Percentiles rank a stretch among this genome's conserved stretches.
Evolutionary conservation across 2,797 vertebrate genomes (phyloP).

Genomic region (Poeciliopsis presidionis): DNA sequence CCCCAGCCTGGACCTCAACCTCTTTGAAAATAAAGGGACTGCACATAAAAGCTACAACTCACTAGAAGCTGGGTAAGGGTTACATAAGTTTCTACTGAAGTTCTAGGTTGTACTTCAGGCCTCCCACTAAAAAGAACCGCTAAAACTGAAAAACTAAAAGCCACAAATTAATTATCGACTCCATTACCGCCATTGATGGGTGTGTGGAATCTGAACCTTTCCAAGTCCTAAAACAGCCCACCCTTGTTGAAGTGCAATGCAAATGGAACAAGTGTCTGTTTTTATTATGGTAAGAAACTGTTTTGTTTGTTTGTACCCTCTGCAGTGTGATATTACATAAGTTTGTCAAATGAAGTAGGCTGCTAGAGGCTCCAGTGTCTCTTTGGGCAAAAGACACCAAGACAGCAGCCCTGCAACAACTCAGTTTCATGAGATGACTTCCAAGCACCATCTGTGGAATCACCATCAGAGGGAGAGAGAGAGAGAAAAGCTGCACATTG

Average conservation of each 20-base stretch:
- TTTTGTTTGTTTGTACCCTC: slow-evolving; percentile 53
- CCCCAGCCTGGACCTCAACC: neutral
- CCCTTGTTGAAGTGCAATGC: slow-evolving; percentile 46
- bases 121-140: neutral
- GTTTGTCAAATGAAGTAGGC: slow-evolving; percentile 63
- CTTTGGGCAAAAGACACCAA: slow-evolving; percentile 41
- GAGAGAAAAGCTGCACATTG: slow-evolving; percentile 58
- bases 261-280: slow-evolving; percentile 53
- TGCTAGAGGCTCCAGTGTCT: slow-evolving; percentile 40
- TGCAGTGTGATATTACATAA: slow-evolving; percentile 60
- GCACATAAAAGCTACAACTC: neutral
- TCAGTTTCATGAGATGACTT: slow-evolving; percentile 56
- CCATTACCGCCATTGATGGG: neutral
- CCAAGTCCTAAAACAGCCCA: neutral
- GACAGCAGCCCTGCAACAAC: slow-evolving; percentile 30
- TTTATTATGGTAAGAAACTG: slow-evolving; percentile 50
- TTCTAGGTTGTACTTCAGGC: neutral
- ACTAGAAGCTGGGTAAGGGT: neutral
- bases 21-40: neutral
- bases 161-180: neutral
- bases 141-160: neutral
- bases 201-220: neutral
- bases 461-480: slow-evolving; percentile 34
- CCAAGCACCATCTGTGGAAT: slow-evolving; percentile 71
- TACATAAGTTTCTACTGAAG: neutral